phyloP scores from a whole-genome alignment of 2,888 invertebrate genomes.

The Sialis lutaria region DNA sequence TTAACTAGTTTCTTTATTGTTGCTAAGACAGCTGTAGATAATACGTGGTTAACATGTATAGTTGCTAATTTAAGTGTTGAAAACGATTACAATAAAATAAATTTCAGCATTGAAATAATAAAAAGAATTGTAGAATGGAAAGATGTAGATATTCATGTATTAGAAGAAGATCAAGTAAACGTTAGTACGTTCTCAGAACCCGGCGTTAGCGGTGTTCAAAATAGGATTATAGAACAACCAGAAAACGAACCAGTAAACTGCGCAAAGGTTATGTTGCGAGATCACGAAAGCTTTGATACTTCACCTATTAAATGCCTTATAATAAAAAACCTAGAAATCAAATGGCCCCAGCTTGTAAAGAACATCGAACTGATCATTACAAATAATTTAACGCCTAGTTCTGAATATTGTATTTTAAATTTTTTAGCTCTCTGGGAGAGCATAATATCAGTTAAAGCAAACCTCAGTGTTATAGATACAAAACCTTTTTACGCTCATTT shows the following conservation, averaged over 20 bases:
- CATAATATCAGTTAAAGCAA: slow-evolving; percentile 79
- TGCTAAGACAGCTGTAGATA: slow-evolving; percentile 64
- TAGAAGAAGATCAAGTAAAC: slow-evolving; percentile 41
- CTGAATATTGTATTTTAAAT: slow-evolving; percentile 57
- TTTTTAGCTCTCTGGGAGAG: slow-evolving; percentile 79
- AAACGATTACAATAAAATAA: slow-evolving; percentile 52
- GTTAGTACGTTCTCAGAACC: slow-evolving; percentile 18
- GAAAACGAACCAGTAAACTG: slow-evolving; percentile 23
- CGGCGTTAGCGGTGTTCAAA: slow-evolving; percentile 14
- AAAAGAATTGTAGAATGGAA: slow-evolving; percentile 81
- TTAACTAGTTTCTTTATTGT: slow-evolving; percentile 70
- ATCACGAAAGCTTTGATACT: slow-evolving; percentile 72
- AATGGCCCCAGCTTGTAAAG: slow-evolving; percentile 67
- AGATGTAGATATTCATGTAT: slow-evolving; percentile 61
- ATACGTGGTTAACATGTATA: slow-evolving; percentile 62
- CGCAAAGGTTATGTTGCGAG: slow-evolving; percentile 45
- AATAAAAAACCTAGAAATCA: slow-evolving; percentile 67
- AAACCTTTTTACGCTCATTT: slow-evolving; percentile 76
- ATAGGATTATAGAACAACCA: slow-evolving; percentile 12
- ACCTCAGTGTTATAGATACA: slow-evolving; percentile 75
- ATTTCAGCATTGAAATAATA: slow-evolving; percentile 69
- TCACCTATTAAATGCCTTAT: slow-evolving; percentile 72
- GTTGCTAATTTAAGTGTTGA: slow-evolving; percentile 52
- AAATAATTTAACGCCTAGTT: slow-evolving; percentile 38
- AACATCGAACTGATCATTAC: slow-evolving; percentile 42